These are phyloP conservation scores for Andrena bicolor DNA, from an alignment of 2,888 invertebrate genomes.

Conservation along the genomic window DNA sequence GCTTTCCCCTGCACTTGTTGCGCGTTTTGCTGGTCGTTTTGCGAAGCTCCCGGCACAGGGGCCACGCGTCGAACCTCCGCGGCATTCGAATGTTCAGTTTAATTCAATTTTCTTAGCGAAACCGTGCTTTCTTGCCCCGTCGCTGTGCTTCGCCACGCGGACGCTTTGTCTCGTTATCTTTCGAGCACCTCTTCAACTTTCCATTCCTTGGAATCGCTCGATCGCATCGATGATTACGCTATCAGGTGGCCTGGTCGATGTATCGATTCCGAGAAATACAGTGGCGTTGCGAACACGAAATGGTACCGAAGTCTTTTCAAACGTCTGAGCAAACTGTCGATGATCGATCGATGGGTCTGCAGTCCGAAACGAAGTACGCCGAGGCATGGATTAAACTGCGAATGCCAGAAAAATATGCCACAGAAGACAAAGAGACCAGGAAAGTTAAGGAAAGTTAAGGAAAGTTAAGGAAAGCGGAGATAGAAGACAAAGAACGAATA, in stretches of 20 bases:
- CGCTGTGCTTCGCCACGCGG: neutral
- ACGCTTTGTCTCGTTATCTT: constrained; percentile 3
- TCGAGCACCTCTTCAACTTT: neutral
- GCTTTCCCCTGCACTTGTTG: constrained; percentile 52
- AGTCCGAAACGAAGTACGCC: too few relatives aligned
- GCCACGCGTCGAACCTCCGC: too few relatives aligned
- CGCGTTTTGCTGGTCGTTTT: constrained; percentile 5
- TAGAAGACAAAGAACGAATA: too few relatives aligned
- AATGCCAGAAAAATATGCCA: too few relatives aligned
- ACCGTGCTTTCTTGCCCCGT: neutral
- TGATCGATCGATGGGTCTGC: too few relatives aligned
- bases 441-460: too few relatives aligned
- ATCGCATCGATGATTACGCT: neutral
- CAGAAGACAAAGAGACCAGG: too few relatives aligned
- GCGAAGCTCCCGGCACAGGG: neutral
- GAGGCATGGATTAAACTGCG: too few relatives aligned
- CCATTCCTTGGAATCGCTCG: neutral
- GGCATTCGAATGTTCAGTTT: too few relatives aligned
- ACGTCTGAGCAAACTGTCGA: neutral
- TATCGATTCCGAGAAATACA: neutral
- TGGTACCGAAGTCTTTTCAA: neutral
- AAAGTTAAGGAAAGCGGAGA: too few relatives aligned
- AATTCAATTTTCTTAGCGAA: too few relatives aligned
- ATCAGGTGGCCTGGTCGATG: neutral
- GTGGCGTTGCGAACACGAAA: neutral